Base-by-base conservation (phyloP, 2,888 invertebrate species). In the Pilophorus perplexus region DNA sequence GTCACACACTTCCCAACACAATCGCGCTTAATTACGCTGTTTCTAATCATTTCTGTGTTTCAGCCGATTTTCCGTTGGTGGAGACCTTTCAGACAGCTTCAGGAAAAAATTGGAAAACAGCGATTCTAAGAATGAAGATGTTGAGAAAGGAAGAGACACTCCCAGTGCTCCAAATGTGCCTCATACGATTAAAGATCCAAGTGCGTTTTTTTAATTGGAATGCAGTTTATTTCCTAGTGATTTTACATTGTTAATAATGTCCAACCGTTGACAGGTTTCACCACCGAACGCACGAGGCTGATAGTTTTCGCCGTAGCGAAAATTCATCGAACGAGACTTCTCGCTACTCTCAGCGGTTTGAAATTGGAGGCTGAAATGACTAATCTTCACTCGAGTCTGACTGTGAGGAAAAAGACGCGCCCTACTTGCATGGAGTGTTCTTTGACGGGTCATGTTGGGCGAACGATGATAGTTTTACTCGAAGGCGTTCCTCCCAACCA, bases 291-390 rank as follows among this genome's bases (percentile, higher is more conserved):
- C 68, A 88, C 89, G 22, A 84, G 88, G 69, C 78, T 91, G 68
- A 86, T 90, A 25, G 89, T 96, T 20, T 92, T 93, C 75, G 95
- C 94, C 0, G 88, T 93, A 1, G 88, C 86, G 2, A 83, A 91
- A 75, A 91, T 97, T 71, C 91, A 91, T 73, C 84, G 90, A 70
- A 93, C 93, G 0, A 83, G 90, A 5, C 79, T 94, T 6, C 79
- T 94, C 69, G 96, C 96, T 0, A 93, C 94, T 0, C 80, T 97
- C 1, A 94, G 94, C 73, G 96, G 96, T 0, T 80, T 97, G 54
- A 96, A 96, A 79, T 79, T 97, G 69, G 96, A 97, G 77, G 94
- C 94, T 0, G 94, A 96, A 79, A 89, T 97, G 65, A 90, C 90
- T 14, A 91, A 90, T 66, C 81, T 96, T 8, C 93, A 95, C 75